phyloP scores from a whole-genome alignment of 2,888 invertebrate species.

The Pinctada fucata region DNA sequence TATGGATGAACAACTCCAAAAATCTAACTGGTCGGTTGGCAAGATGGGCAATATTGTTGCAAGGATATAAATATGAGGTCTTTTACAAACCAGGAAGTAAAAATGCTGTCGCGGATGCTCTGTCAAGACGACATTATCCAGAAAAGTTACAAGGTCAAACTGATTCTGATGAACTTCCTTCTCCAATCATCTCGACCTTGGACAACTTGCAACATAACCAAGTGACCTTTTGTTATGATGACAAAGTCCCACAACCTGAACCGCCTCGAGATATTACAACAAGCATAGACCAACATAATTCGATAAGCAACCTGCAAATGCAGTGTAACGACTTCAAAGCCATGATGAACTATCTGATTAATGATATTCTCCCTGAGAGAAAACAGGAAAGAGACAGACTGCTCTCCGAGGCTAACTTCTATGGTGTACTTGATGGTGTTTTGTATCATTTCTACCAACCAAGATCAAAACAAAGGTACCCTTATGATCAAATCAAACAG shows the following conservation, averaged over 20 bases:
- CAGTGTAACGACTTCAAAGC: background rate
- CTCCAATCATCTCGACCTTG: too few relatives aligned
- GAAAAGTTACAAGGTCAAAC: too few relatives aligned
- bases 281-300: too few relatives aligned
- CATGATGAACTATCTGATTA: background rate
- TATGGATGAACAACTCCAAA: slow-evolving; percentile 38
- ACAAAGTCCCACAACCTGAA: too few relatives aligned
- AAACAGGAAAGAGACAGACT: slow-evolving; percentile 1
- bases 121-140: slow-evolving; percentile 27
- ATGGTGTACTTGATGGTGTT: background rate
- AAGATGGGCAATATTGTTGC: slow-evolving; percentile 31
- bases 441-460: slow-evolving; percentile 7
- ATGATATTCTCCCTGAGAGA: background rate
- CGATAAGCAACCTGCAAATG: background rate
- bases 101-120: slow-evolving; percentile 33
- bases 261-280: too few relatives aligned
- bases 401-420: background rate
- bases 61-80: slow-evolving; percentile 30
- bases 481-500: too few relatives aligned
- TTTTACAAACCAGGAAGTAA: slow-evolving; percentile 29
- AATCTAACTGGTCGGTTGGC: slow-evolving; percentile 32
- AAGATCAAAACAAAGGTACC: too few relatives aligned
- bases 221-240: too few relatives aligned
- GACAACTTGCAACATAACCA: too few relatives aligned
- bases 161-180: too few relatives aligned